Conservation (phyloP, 2,113 vertebrate genomes). For the Callospermophilus lateralis region DNA sequence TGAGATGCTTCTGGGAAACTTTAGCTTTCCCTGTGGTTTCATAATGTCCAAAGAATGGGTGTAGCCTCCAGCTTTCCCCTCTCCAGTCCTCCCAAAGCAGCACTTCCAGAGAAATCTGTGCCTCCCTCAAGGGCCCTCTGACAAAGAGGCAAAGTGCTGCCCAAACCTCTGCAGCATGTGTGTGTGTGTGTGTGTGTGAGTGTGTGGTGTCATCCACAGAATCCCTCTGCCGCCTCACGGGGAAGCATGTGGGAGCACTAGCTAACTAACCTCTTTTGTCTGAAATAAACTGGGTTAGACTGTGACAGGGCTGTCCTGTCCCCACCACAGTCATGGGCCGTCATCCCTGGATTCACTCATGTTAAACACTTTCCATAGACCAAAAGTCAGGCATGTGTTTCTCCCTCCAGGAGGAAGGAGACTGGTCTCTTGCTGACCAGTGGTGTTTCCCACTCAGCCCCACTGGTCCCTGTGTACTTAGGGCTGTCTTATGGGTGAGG, state of each 20-base stretch:
- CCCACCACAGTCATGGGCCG: background rate
- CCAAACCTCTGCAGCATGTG: background rate
- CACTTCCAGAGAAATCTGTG: too few species aligned
- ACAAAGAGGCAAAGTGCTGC: background rate
- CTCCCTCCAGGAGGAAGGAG: background rate
- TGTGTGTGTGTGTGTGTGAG: background rate
- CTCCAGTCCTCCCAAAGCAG: background rate
- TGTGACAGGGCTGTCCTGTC: background rate
- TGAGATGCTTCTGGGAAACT: rapidly evolving
- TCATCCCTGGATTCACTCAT: background rate
- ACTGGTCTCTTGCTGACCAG: background rate
- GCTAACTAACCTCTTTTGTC: background rate
- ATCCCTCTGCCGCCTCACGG: background rate
- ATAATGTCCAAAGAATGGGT: too few species aligned
- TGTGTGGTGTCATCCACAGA: background rate
- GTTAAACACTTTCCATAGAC: rapidly evolving
- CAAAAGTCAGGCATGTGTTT: background rate
- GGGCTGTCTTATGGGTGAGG: background rate
- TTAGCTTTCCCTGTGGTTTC: background rate
- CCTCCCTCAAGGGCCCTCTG: background rate
- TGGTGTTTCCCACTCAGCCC: too few species aligned
- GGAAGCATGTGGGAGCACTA: background rate
- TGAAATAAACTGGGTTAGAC: too few species aligned
- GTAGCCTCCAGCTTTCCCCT: background rate
- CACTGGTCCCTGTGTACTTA: rapidly evolving